Evolutionary conservation across 2,888 invertebrate species (phyloP).

Genomic region (Sesia apiformis): DNA sequence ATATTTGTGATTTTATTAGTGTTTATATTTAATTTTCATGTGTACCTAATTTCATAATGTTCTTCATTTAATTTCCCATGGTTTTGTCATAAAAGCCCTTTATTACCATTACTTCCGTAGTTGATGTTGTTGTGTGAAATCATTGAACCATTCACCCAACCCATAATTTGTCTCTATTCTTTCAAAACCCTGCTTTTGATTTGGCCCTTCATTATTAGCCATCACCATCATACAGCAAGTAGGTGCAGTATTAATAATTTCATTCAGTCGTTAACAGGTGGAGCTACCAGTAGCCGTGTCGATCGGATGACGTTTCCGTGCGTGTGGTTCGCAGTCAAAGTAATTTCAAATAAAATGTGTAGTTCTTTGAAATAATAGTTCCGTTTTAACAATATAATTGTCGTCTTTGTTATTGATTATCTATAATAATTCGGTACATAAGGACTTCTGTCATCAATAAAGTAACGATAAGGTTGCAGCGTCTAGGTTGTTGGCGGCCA

Average conservation of each 20-base stretch:
- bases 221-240: not conserved
- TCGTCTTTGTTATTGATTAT: conserved; percentile 16
- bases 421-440: conserved; percentile 20
- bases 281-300: conserved; percentile 46
- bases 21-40: too few relatives aligned
- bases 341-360: conserved; percentile 34
- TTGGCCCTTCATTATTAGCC: conserved; percentile 4
- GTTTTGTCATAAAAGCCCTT: too few relatives aligned
- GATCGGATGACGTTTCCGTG: conserved; percentile 53
- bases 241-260: conserved; percentile 11
- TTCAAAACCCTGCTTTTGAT: conserved; percentile 31
- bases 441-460: conserved; percentile 33
- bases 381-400: not conserved
- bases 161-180: conserved; percentile 49
- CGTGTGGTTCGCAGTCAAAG: conserved; percentile 51
- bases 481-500: conserved; percentile 62
- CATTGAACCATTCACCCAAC: conserved; percentile 57
- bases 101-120: conserved; percentile 35
- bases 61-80: too few relatives aligned
- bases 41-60: too few relatives aligned
- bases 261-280: conserved; percentile 49
- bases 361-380: conserved; percentile 23
- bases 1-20: too few relatives aligned
- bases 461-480: conserved; percentile 47
- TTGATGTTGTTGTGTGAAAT: conserved; percentile 42